Base-by-base conservation (phyloP, 2,797 vertebrate genomes). In the Leptodactylus fallax region DNA sequence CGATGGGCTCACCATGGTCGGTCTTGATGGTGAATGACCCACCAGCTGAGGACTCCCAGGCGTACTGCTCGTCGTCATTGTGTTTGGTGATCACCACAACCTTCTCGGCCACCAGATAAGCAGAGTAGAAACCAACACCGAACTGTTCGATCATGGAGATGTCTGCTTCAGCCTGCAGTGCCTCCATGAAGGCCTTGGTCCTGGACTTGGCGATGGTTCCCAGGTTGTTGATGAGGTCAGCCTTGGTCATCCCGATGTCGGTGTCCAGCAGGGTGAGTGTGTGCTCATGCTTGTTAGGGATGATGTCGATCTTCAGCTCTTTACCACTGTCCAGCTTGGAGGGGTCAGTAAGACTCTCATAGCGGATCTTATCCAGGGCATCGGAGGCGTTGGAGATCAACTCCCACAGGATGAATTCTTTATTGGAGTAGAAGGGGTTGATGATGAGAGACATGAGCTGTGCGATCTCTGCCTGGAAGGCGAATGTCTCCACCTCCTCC, bases 391-490 rank as follows among this genome's bases (percentile, higher is more conserved):
- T 99, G 80, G 98, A 99, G 91, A 98, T 97, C 90, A 99, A 92
- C 90, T 99, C 98, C 92, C 96, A 95, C 82, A 98, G 95, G 90
- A 99, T 99, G 90, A 98, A 98, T 91, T 98, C 97, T 90, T 98
- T 98, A 95, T 97, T 99, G 88, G 98, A 99, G 90, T 98, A 99
- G 89, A 98, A 99, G 61, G 97, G 98, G 93, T 98, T 98, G 91
- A 98, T 98, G 76, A 99, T 98, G 63, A 98, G 96, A 80, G 97
- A 99, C 98, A 98, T 97, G 67, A 99, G 96, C 93, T 98, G 98
- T 90, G 98, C 97, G 3, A 99, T 99, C 96, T 99, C 98, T 92
- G 97, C 98, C 97, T 99, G 98, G 91, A 99, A 99, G 94, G 98
- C 97, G 90, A 99, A 99, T 85, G 97, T 98, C 95, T 99, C 98